Base-by-base conservation (phyloP, 1,140 invertebrate species). In the Hycleus phaleratus region DNA sequence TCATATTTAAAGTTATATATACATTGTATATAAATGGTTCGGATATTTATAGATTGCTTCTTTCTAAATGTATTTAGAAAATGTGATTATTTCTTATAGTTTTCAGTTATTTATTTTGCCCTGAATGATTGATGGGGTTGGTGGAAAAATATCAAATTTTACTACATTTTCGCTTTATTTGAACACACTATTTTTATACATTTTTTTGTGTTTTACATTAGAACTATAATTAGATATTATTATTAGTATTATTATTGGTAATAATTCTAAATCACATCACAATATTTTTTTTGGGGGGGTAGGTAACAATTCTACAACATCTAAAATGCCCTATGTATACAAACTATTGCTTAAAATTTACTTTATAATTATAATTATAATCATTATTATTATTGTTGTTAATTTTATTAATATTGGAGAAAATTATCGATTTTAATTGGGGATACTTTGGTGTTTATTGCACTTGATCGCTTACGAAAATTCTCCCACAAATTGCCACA, bases 241-340 rank as follows among this genome's bases (percentile, higher is more conserved):
- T 32, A 32, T 32, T 32, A 32, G 18, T 18, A 32, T 32, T 32
- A 32, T 32, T 50, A 50, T 40, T 53, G 40, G 11, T 10, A 40
- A 57, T 49, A 63, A 60, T 63, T 58, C 59, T 64, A 59, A 47
- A 67, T 67, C 60, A 68, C 67, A 68, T 68, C 67, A 68, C 67
- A 67, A 63, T 64, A 58, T 59, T 61, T 52, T 18, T 18, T 32
- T 32, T 32, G 32, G 32, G 32, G 3, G 7, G 32, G 32, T 32
- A 32, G 62, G 60, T 62, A 67, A 58, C 46, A 58, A 46, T 39
- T 38, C 46, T 56, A 47, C 54, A 25, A 39, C 54, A 32, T 32
- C 32, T 32, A 32, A 32, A 32, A 32, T 32, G 32, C 32, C 32
- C 32, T 32, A 32, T 32, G 4, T 56, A 46, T 56, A 56, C 54